Percentiles rank a stretch among this genome's conserved stretches.
Conservation (phyloP, 1,140 invertebrate genomes). For the Patella vulgata region DNA sequence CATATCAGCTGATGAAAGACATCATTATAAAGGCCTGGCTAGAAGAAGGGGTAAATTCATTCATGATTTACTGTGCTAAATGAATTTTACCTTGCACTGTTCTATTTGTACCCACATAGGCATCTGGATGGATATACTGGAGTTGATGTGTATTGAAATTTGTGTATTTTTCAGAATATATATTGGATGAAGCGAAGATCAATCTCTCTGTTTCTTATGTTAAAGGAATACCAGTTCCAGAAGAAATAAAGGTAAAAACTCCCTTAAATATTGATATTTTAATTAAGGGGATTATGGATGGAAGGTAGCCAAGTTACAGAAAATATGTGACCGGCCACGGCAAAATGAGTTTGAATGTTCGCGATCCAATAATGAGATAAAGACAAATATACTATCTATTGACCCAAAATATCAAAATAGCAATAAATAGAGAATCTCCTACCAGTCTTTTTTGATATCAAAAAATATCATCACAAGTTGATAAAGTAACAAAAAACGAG, state of each 20-base stretch:
- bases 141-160: neutral
- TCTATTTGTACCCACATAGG: neutral
- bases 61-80: neutral
- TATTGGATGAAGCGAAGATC: constrained; percentile 60
- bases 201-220: constrained; percentile 48
- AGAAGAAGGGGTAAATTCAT: constrained; percentile 51
- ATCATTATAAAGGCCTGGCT: constrained; percentile 60
- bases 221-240: constrained; percentile 59
- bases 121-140: too few relatives aligned
- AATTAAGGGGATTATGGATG: too few relatives aligned
- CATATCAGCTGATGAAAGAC: constrained; percentile 63
- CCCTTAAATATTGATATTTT: neutral
- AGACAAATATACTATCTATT: too few relatives aligned
- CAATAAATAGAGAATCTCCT: too few relatives aligned
- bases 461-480: too few relatives aligned
- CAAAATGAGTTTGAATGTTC: too few relatives aligned
- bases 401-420: too few relatives aligned
- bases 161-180: constrained; percentile 45
- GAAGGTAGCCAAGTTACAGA: neutral
- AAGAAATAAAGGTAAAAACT: constrained; percentile 59
- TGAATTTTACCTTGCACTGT: too few relatives aligned
- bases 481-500: too few relatives aligned
- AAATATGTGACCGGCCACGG: too few relatives aligned
- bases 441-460: too few relatives aligned
- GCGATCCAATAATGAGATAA: too few relatives aligned